Conservation (phyloP, 2,888 invertebrate species). For the Eledona agricola region DNA sequence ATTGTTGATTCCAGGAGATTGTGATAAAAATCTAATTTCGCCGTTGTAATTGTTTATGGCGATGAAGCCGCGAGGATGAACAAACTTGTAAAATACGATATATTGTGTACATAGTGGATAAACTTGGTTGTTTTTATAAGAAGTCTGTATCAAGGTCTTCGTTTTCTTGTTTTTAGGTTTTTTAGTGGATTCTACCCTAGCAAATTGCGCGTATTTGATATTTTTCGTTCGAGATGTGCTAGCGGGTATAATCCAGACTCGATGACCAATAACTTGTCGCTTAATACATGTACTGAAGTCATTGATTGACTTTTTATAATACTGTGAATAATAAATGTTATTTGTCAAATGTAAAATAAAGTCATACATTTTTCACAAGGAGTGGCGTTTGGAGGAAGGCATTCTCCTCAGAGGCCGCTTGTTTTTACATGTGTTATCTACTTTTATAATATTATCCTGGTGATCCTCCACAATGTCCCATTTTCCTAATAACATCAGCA, state of each 20-base stretch:
- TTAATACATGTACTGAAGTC: conserved; percentile 55
- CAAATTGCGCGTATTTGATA: conserved; percentile 30
- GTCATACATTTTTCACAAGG: conserved; percentile 49
- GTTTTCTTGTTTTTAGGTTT: conserved; percentile 44
- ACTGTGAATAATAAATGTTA: conserved; percentile 52
- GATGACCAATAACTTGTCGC: conserved; percentile 57
- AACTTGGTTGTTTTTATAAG: conserved; percentile 54
- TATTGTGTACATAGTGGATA: conserved; percentile 55
- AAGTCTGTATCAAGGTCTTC: conserved; percentile 47
- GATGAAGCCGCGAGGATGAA: conserved; percentile 58
- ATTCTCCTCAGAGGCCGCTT: background rate
- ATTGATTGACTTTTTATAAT: conserved; percentile 50
- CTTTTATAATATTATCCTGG: too few relatives aligned
- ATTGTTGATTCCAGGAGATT: conserved; percentile 59
- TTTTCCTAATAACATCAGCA: too few relatives aligned
- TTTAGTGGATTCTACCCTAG: conserved; percentile 48
- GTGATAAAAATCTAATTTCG: conserved; percentile 56
- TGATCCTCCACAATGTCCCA: too few relatives aligned
- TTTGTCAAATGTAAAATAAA: conserved; percentile 53
- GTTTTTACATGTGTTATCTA: too few relatives aligned
- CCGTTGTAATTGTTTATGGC: conserved; percentile 57
- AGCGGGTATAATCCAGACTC: conserved; percentile 53
- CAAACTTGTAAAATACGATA: conserved; percentile 53
- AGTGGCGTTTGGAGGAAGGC: background rate
- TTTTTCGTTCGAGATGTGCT: conserved; percentile 41